A percentile compares a stretch with the other conserved stretches of the same genome.
These are phyloP conservation scores for Anarsia innoxiella DNA, from an alignment of 2,888 invertebrate genomes.

Conservation along the genomic window DNA sequence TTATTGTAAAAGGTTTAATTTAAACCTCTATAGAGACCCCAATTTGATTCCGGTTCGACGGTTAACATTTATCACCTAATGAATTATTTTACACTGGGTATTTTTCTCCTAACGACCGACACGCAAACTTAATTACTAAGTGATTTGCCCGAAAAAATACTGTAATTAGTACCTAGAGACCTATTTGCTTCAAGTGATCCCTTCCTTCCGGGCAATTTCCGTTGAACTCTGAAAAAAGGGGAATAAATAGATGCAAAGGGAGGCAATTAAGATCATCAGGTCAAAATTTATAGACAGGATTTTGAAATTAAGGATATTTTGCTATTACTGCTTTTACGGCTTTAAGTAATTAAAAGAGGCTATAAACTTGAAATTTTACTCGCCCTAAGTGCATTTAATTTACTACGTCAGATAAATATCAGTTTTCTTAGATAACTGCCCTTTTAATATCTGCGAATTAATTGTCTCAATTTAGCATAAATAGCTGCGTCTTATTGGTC, in stretches of 20 bases:
- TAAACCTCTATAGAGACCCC: not conserved
- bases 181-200: constrained; percentile 53
- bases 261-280: constrained; percentile 56
- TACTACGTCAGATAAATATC: too few relatives aligned
- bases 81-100: not conserved
- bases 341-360: constrained; percentile 13
- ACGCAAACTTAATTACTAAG: not conserved
- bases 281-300: constrained; percentile 39
- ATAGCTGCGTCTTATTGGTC: too few relatives aligned
- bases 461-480: too few relatives aligned
- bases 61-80: constrained; percentile 1
- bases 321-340: constrained; percentile 14
- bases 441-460: too few relatives aligned
- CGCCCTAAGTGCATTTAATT: not conserved
- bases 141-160: constrained; percentile 26
- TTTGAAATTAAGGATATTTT: constrained; percentile 34
- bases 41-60: not conserved
- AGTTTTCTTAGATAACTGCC: too few relatives aligned
- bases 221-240: constrained; percentile 40
- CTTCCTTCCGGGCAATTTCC: constrained; percentile 64
- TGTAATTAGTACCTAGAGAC: constrained; percentile 54
- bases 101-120: not conserved
- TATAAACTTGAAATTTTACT: constrained; percentile 16
- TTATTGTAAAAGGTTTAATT: not conserved
- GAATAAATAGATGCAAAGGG: constrained; percentile 37